These are phyloP conservation scores for Eleginops maclovinus DNA, from an alignment of 2,113 vertebrate genomes.

Conservation along the genomic window DNA sequence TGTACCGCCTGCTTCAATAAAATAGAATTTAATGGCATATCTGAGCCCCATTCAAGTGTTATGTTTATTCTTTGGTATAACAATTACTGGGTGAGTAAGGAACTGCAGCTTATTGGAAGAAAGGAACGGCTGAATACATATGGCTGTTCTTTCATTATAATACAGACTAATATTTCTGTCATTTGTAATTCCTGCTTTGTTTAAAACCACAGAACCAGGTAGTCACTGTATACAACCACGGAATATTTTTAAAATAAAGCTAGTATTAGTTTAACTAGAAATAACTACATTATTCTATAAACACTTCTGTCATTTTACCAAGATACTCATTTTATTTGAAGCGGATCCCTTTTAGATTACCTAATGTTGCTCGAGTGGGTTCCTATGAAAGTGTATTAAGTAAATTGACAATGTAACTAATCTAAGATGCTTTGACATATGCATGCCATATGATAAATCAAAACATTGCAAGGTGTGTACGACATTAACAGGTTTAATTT, in stretches of 20 bases:
- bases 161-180: background rate
- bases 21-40: background rate
- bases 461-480: background rate
- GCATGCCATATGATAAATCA: background rate
- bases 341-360: background rate
- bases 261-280: no score
- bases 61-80: background rate
- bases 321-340: background rate
- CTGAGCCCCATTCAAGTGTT: background rate
- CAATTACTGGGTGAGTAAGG: background rate
- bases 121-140: background rate
- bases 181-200: background rate
- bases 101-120: background rate
- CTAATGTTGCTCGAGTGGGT: background rate
- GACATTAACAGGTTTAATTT: conserved; percentile 74
- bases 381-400: background rate
- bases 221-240: no score
- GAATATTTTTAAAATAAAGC: background rate
- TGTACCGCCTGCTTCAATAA: background rate
- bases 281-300: background rate
- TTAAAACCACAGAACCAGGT: background rate
- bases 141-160: background rate
- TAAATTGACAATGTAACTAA: background rate
- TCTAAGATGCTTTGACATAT: background rate
- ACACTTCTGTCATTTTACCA: background rate